Conservation (phyloP, 2,797 vertebrate genomes). For the Argyrosomus regius region DNA sequence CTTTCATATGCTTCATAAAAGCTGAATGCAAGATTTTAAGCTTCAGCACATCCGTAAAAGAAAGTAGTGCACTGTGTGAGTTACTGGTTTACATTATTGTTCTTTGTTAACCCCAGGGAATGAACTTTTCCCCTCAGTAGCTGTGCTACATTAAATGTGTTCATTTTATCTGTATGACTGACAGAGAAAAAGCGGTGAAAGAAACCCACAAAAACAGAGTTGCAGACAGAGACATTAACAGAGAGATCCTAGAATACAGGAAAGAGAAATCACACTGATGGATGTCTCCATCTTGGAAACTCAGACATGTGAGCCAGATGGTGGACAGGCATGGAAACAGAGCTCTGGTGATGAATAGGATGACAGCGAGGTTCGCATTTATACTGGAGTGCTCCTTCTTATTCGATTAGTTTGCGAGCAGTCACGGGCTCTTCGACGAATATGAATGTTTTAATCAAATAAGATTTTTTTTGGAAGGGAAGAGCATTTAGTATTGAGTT, state of each 20-base stretch:
- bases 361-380: slow-evolving; percentile 24
- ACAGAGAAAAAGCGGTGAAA: slow-evolving; percentile 9
- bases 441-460: neutral
- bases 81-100: slow-evolving; percentile 11
- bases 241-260: slow-evolving; percentile 32
- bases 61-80: neutral
- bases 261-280: slow-evolving; percentile 56
- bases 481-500: neutral
- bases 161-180: slow-evolving; percentile 18
- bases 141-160: slow-evolving; percentile 7
- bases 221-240: slow-evolving; percentile 22
- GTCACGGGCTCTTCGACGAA: neutral
- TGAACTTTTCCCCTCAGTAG: slow-evolving; percentile 19
- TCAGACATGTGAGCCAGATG: slow-evolving; percentile 73
- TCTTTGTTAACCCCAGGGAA: slow-evolving; percentile 28
- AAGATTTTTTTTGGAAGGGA: neutral
- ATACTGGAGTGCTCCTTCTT: slow-evolving; percentile 1
- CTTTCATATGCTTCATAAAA: slow-evolving; percentile 13
- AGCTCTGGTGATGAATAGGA: slow-evolving; percentile 34
- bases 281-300: slow-evolving; percentile 53
- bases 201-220: neutral
- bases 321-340: slow-evolving; percentile 27
- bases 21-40: neutral
- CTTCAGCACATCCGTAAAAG: slow-evolving; percentile 7
- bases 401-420: slow-evolving; percentile 4